Conservation (phyloP, 2,113 vertebrate genomes). For the Bambusicola thoracicus region DNA sequence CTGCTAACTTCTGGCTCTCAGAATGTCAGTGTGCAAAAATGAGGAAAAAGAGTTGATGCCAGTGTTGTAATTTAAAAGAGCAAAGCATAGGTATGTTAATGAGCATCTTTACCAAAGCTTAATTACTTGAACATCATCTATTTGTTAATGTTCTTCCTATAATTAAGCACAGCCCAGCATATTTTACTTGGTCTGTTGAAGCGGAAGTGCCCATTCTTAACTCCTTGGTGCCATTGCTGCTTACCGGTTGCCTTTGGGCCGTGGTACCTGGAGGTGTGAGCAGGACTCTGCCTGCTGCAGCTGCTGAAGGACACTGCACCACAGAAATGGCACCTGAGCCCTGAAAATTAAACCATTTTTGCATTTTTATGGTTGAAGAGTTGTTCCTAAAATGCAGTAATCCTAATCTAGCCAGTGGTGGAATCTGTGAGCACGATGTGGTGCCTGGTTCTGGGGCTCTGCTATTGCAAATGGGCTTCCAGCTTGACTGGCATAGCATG, state of each 20-base stretch:
- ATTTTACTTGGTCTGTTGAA: background rate
- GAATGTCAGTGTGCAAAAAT: background rate
- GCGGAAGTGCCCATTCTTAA: background rate
- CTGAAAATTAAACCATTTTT: background rate
- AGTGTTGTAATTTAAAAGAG: background rate
- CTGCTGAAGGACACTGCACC: fast-evolving
- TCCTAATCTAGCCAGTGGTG: fast-evolving
- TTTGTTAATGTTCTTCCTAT: background rate
- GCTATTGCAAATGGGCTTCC: fast-evolving
- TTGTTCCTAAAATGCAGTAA: background rate
- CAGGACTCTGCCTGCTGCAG: fast-evolving
- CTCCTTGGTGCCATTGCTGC: background rate
- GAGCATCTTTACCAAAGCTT: background rate
- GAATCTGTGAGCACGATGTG: fast-evolving
- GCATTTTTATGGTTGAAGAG: background rate
- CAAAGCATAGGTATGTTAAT: background rate
- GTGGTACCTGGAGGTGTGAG: fast-evolving
- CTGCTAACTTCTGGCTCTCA: background rate
- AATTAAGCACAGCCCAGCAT: background rate
- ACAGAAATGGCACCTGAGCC: fast-evolving
- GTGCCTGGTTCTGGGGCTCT: background rate
- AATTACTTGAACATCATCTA: background rate
- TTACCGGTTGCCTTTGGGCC: fast-evolving
- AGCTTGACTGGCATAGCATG: background rate
- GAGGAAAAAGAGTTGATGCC: background rate